These are phyloP conservation scores for Eulemur rubriventer DNA, from an alignment of 2,797 vertebrate genomes.

Conservation along the genomic window DNA sequence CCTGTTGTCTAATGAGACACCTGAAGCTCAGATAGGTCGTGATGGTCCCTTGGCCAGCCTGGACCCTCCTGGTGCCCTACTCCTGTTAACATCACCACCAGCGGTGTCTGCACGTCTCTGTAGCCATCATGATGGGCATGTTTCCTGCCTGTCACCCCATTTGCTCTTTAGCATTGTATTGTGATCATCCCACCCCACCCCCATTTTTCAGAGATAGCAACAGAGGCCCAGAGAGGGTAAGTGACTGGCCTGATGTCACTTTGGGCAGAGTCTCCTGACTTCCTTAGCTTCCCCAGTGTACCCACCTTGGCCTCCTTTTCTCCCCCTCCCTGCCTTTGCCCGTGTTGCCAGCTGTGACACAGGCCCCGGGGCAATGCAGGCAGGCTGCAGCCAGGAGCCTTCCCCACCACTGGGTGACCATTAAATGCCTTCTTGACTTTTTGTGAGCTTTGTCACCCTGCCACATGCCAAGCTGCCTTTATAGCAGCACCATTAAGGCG, in stretches of 20 bases:
- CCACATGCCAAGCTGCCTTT: conserved; percentile 69
- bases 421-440: conserved; percentile 76
- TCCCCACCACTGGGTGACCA: conserved; percentile 24
- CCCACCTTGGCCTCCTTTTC: rapidly evolving
- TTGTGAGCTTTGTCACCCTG: conserved; percentile 62
- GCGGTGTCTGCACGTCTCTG: background rate
- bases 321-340: background rate
- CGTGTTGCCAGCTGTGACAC: background rate
- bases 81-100: rapidly evolving
- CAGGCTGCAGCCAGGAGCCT: conserved; percentile 58
- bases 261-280: rapidly evolving
- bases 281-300: background rate
- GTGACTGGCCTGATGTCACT: background rate
- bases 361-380: conserved; percentile 2
- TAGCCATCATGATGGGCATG: background rate
- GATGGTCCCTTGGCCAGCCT: background rate
- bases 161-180: background rate
- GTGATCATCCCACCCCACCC: too few species aligned
- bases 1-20: background rate
- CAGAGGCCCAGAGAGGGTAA: background rate
- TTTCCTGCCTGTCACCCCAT: background rate
- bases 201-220: background rate
- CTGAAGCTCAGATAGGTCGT: rapidly evolving
- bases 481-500: conserved; percentile 57
- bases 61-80: background rate